Evolutionary conservation across 2,113 vertebrate species (phyloP), one percentile per base, ranked within the genome.

Genomic region (Xiphias gladius): DNA sequence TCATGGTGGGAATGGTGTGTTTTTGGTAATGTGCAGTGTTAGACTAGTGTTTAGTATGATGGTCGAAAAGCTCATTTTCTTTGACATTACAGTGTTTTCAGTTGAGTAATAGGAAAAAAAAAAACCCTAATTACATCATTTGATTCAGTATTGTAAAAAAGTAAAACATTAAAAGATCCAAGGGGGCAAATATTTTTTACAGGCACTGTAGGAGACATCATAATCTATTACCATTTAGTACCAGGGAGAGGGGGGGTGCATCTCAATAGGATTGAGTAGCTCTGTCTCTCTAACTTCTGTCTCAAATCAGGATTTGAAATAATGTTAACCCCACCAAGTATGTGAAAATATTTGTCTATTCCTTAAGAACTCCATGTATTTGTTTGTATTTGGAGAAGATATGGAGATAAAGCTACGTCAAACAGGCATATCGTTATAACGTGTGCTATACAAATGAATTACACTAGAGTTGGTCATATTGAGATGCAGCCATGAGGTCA

Each of bases 381-480:
- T 48, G 41, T 46, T 39, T 59, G 66, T 65, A 58, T 68, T 62
- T 24, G n/a, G 28, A 83, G 71, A 84, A 88, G 81, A 86, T 81
- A 65, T 17, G 73, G 71, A 87, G 83, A 82, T 75, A 83, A 77
- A 85, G 81, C 84, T 83, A 81, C 83, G 89, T 91, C 80, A 79
- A 80, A 76, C 76, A 59, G 84, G 61, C 65, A 70, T 79, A 67
- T 32, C 66, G 69, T 85, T 68, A 46, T 65, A 73, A 83, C 32
- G 78, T 91, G 89, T 90, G 82, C 87, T 86, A 75, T 83, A 89
- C 80, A 88, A 86, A 80, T 85, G n/a, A 88, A 80, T 82, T 63
- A 64, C 43, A 86, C 63, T 73, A 61, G 71, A 88, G 71, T 80
- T 84, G 87, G 70, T 83, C 79, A 54, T 85, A 81, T 74, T 80